Percentiles rank a stretch among this genome's conserved stretches.
Evolutionary conservation across 2,888 invertebrate species (phyloP).

Genomic region (Enoplolaimus lenunculus): DNA sequence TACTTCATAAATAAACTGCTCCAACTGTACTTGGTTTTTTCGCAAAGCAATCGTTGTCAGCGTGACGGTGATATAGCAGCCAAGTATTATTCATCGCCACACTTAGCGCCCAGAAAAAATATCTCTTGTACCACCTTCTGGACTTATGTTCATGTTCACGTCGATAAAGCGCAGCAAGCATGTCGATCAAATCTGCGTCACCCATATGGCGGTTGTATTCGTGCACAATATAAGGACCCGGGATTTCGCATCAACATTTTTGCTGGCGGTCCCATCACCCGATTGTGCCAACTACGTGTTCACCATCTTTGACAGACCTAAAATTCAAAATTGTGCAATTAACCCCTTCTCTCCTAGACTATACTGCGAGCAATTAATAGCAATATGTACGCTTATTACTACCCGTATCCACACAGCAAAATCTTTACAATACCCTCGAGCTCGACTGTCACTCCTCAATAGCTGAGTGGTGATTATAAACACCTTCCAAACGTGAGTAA

Average conservation of each 20-base stretch:
- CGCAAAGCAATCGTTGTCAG: conserved; percentile 12
- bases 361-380: no score
- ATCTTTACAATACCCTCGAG: no score
- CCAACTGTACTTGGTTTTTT: neutral
- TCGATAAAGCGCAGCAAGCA: conserved; percentile 21
- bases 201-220: conserved; percentile 23
- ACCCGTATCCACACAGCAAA: no score
- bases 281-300: neutral
- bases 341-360: no score
- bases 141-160: conserved; percentile 6
- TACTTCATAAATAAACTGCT: conserved; percentile 6
- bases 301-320: no score
- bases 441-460: no score
- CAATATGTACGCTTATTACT: no score
- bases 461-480: no score
- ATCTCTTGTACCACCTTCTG: conserved; percentile 20
- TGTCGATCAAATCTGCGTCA: conserved; percentile 24
- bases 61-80: conserved; percentile 22
- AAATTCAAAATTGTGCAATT: no score
- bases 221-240: conserved; percentile 19
- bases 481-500: no score
- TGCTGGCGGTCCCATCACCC: neutral
- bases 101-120: conserved; percentile 21
- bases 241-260: neutral
- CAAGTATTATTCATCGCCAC: conserved; percentile 21